Evolutionary conservation across 2,797 vertebrate genomes (phyloP).

Genomic region (Rhinoraja longicauda): DNA sequence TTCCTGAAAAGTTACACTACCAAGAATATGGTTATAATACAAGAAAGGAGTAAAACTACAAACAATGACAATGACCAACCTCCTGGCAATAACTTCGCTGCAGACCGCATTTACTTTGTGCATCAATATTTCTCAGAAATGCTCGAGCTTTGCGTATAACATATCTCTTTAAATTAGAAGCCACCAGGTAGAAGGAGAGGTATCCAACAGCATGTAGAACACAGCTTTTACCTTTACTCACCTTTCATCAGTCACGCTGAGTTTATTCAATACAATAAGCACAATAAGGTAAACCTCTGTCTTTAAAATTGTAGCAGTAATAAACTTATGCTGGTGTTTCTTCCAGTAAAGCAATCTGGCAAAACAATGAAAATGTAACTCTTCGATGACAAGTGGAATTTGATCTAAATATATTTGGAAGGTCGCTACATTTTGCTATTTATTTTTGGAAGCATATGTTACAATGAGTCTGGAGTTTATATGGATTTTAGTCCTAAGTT

Average conservation of each 20-base stretch:
- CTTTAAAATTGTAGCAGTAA: background rate
- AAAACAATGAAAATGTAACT: background rate
- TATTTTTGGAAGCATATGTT: background rate
- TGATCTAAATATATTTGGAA: background rate
- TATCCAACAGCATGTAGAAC: background rate
- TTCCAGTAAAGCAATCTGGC: too few relatives aligned
- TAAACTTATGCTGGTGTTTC: background rate
- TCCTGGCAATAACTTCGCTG: background rate
- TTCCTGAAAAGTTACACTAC: background rate
- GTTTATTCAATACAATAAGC: background rate
- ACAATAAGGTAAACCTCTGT: background rate
- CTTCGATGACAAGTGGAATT: background rate
- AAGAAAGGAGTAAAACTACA: background rate
- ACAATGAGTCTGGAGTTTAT: background rate
- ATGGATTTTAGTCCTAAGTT: background rate
- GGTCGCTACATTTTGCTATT: background rate
- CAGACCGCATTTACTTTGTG: background rate
- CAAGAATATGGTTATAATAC: background rate
- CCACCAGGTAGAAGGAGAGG: background rate
- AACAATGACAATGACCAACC: background rate
- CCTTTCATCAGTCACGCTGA: background rate
- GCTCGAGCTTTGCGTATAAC: background rate
- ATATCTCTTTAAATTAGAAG: background rate
- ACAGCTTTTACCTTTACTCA: background rate
- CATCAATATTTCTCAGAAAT: background rate